Base-by-base conservation (phyloP, 2,797 vertebrate genomes). In the Tragopan temminckii region DNA sequence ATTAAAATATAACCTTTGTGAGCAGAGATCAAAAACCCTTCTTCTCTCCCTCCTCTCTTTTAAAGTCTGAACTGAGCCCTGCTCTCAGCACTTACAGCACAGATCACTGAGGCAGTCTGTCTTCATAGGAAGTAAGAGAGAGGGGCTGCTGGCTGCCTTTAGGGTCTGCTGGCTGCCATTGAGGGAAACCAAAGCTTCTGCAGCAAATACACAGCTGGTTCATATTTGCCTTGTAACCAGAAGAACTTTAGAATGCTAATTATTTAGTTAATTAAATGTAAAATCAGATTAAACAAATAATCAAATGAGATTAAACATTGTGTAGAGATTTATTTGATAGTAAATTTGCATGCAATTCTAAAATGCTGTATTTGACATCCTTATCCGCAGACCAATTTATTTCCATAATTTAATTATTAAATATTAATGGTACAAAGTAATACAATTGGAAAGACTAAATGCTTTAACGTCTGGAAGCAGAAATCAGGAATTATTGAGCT, bases 321-420 rank as follows among this genome's bases (percentile, higher is more conserved):
- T 9, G 21, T 74, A 52, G 55, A 67, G 17, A 55, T 80, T 85
- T 68, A 25, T 82, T 74, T 76, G 66, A 24, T 46, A n/a, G 31
- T 36, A 83, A 80, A 50, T 13, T 42, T 80, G 7, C 24, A 36
- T 58, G n/a, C 75, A 91, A 62, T 68, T 82, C 48, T 42, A 11
- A 83, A 83, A 14, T 46, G 20, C 58, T 69, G 20, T 31, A 40
- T 85, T 93, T 89, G 38, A 18, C 35, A 48, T 66, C 13, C 40
- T 52, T 33, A 79, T 83, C 43, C 69, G 84, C 77, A 91, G 58
- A 42, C 21, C 50, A 43, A 2, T 78, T 93, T 89, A 31, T 85
- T 93, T 95, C 76, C 43, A 35, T 91, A 78, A 70, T 84, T 68
- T 75, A 59, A 13, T 68, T 67, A 52, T 8, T 81, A 55, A 52